Evolutionary conservation across 2,113 vertebrate species (phyloP), one percentile per base, ranked within the genome.

Genomic region (Eubucco bourcierii): DNA sequence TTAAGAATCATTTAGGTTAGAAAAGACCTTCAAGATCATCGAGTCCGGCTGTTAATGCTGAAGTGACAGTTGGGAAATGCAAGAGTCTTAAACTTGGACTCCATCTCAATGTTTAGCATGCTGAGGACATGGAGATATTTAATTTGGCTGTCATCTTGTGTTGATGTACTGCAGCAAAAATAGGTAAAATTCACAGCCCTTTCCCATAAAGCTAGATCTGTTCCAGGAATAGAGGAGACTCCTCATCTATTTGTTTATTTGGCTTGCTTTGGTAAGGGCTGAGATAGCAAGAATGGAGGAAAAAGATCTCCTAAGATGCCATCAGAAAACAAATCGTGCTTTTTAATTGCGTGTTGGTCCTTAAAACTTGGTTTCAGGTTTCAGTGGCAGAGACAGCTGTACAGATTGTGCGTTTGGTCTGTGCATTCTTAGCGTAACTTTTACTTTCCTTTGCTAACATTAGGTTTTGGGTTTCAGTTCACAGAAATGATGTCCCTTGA

Each of bases 401-500:
- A 8, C 14, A 11, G 56, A 1, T 44, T 50, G 34, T 66, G 71
- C 21, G n/a, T 75, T 90, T 47, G 25, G 2, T 28, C 13, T 73
- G 33, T 56, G 10, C 10, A 4, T 41, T 39, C 31, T 46, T n/a
- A 6, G 10, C 21, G 0, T 29, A 27, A 59, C 6, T 39, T 84
- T 41, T 90, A 39, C 63, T 85, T 81, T 52, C 68, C 61, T 86
- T 75, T 41, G 90, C 90, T 44, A n/a, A 37, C 2, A 1, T 76
- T 94, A 39, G 67, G 81, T 78, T 87, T 90, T 95, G 39, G 66
- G 39, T 98, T 96, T 95, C 93, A 99, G 99, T 98, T 98, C 85
- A 97, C 97, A 78, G 97, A 98, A 71, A 98, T 99, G 98, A 98
- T 98, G 98, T 96, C 96, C 25, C 97, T 99, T 50, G 98, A 98